Base-by-base conservation (phyloP, 2,888 invertebrate genomes). In the Drosophila longiperda region DNA sequence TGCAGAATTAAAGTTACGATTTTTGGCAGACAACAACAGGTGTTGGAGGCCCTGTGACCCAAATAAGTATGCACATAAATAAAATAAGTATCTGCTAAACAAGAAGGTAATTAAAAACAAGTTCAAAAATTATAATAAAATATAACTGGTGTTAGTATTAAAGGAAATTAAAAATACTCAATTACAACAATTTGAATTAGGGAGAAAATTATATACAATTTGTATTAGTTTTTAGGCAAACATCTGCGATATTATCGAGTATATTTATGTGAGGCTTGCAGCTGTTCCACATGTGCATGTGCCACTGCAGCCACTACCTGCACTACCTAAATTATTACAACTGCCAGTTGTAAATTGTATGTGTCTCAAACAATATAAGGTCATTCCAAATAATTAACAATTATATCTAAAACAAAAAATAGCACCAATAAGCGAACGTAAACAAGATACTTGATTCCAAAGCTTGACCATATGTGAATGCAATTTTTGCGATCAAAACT, bases 11-110 rank as follows among this genome's bases (percentile, higher is more conserved):
- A 45, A 42, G 5, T 26, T 48, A 11, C 7, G 23, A 45, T 15
- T 45, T 15, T 23, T 23, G 23, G 23, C 45, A 45, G 36, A 23
- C 32, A 45, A 66, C 85, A 89, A 83, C 83, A 89, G 90, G 83
- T 83, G 83, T 58, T 6, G 49, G 15, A 26, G 17, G 2, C 45
- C n/a, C 54, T 20, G 20, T 50, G 53, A 32, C 32, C 34, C 67
- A 66, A n/a, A 53, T 53, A 66, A 12, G 42, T 34, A 42, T 34
- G 45, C 45, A 23, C 45, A 45, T 15, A 45, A 45, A 45, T 45
- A 42, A 42, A 20, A 12, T 12, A 20, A 3, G 1, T 42, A 15
- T 45, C 45, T 45, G 23, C 23, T 7, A 15, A 45, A 23, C 45
- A 8, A 15, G 8, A 45, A 23, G 2, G 12, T 23, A 23, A 45